Percentiles rank a stretch among this genome's conserved stretches.
Evolutionary conservation across 1,140 invertebrate genomes (phyloP).

Genomic region (Tetranychus urticae): DNA sequence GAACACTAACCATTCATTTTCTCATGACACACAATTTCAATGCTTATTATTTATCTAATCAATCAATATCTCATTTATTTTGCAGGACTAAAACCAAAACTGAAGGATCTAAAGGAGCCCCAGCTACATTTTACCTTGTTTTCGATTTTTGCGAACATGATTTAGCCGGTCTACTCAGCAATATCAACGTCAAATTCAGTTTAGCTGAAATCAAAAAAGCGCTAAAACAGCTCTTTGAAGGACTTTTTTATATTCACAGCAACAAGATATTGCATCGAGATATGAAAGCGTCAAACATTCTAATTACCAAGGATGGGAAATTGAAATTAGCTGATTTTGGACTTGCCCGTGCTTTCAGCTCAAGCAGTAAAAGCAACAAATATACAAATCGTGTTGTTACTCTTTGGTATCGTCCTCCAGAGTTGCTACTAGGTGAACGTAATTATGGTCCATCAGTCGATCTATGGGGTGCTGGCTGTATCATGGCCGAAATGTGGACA

Average conservation of each 20-base stretch:
- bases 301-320: conserved; percentile 84
- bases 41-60: too few relatives aligned
- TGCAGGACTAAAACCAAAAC: neutral
- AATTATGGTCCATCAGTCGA: conserved; percentile 91
- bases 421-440: conserved; percentile 82
- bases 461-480: conserved; percentile 88
- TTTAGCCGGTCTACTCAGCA: conserved; percentile 81
- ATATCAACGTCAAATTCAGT: conserved; percentile 78
- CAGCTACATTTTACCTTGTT: conserved; percentile 82
- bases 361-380: conserved; percentile 39
- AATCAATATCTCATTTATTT: neutral
- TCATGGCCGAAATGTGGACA: conserved; percentile 95
- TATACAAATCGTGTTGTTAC: conserved; percentile 99
- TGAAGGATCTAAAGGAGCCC: conserved; percentile 26
- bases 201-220: conserved; percentile 78
- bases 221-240: conserved; percentile 89
- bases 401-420: conserved; percentile 85
- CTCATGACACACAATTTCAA: too few relatives aligned
- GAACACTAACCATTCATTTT: too few relatives aligned
- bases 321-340: conserved; percentile 99
- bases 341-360: conserved; percentile 62
- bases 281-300: conserved; percentile 74
- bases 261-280: conserved; percentile 92
- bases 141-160: conserved; percentile 99
- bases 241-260: conserved; percentile 86